phyloP scores from a whole-genome alignment of 2,113 vertebrate species.

The Catharus minimus region DNA sequence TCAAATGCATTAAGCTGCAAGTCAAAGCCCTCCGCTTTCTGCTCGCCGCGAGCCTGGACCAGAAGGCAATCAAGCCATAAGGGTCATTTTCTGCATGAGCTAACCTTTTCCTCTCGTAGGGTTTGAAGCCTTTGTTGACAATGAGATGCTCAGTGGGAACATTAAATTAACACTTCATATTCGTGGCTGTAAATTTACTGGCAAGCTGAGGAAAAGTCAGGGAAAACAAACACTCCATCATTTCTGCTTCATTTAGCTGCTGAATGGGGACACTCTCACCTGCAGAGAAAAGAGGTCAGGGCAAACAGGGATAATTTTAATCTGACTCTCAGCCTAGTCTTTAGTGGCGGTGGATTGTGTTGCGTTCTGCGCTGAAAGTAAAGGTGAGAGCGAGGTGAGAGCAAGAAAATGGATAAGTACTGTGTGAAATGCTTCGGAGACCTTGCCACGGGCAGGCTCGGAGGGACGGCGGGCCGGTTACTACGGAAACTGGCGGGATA shows the following conservation, averaged over 20 bases:
- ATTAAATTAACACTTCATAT: constrained; percentile 88
- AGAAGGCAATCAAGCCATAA: constrained; percentile 88
- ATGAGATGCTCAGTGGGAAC: constrained; percentile 85
- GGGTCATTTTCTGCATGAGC: constrained; percentile 90
- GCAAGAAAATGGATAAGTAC: constrained; percentile 62
- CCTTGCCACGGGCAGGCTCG: not conserved
- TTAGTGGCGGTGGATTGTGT: constrained; percentile 70
- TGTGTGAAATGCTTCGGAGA: constrained; percentile 31
- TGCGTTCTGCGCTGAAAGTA: constrained; percentile 64
- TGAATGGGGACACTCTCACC: constrained; percentile 82
- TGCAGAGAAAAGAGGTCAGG: constrained; percentile 78
- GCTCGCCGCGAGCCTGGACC: constrained; percentile 76
- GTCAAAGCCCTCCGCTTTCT: constrained; percentile 76
- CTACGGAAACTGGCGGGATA: constrained; percentile 12
- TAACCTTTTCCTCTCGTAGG: constrained; percentile 79
- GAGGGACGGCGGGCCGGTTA: not conserved
- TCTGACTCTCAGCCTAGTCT: constrained; percentile 73
- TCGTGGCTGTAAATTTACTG: constrained; percentile 80
- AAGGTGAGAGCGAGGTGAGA: constrained; percentile 73
- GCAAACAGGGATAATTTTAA: constrained; percentile 74
- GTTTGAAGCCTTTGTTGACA: constrained; percentile 80
- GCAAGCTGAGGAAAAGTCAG: constrained; percentile 80
- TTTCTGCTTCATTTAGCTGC: constrained; percentile 87
- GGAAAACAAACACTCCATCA: constrained; percentile 90
- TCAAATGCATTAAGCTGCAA: constrained; percentile 68